Evolutionary conservation across 1,140 invertebrate species (phyloP), one percentile per base, ranked within the genome.

Genomic region (Drosophila simulans): DNA sequence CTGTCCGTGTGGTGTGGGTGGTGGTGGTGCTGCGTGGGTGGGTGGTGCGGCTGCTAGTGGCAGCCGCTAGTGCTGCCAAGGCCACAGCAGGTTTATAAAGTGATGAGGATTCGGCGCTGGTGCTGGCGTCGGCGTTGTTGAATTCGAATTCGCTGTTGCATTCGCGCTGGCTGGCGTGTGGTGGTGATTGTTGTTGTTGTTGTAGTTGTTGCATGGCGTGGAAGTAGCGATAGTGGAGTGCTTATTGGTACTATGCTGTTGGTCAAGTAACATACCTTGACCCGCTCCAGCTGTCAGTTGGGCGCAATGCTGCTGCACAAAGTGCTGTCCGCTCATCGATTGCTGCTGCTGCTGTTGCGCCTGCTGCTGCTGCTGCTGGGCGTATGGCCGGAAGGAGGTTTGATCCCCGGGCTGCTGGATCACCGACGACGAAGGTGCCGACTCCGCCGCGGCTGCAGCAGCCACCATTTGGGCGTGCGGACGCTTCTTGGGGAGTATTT

Each of bases 201-300:
- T 77, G 82, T 89, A 84, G 84, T 89, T 89, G 84, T 89, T 89
- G 84, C 82, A 83, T 80, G 88, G 62, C 71, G 86, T 71, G 80
- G 81, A 64, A 77, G 76, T 83, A 77, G 80, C 77, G 74, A 84
- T 89, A 84, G 77, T 90, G 81, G 88, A 84, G 75, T 91, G 82
- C 86, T 89, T 90, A 85, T 89, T 83, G 79, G 84, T 76, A 90
- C 91, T 91, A 91, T 89, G 84, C 73, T 84, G 83, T 85, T 91
- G 90, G 90, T 91, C 86, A 90, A 89, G 90, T 84, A 91, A 91
- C 90, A 91, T 91, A 91, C 90, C 90, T 91, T 91, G 90, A 91
- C 75, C 71, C 53, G 71, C 65, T 62, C 52, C 59, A 22, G 59
- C 59, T 49, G 75, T 75, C 80, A 91, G 60, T 75, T 91, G 90